Conservation (phyloP, 1,140 invertebrate species). For the Muscidifurax raptorellus region DNA sequence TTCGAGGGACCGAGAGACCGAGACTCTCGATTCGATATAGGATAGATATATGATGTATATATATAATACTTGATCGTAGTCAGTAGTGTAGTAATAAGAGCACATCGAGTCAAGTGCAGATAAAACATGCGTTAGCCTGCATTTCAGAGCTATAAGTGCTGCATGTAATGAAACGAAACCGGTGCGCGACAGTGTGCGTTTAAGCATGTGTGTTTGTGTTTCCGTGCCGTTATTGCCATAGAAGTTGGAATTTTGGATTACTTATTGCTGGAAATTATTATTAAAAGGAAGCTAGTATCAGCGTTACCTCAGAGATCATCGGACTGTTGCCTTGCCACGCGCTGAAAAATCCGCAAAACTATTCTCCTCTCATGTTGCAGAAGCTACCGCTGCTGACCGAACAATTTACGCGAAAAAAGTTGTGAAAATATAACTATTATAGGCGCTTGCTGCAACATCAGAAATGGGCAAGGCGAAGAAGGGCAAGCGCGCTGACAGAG, state of each 20-base stretch:
- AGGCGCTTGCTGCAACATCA: slow-evolving; percentile 49
- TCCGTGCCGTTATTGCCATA: too few relatives aligned
- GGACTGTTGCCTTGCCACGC: background rate
- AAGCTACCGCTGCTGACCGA: slow-evolving; percentile 53
- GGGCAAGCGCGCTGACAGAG: slow-evolving; percentile 79
- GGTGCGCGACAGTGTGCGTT: background rate
- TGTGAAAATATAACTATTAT: slow-evolving; percentile 44
- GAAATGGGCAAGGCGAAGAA: slow-evolving; percentile 84
- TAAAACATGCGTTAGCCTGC: background rate
- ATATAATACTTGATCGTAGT: too few relatives aligned
- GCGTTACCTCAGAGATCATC: too few relatives aligned
- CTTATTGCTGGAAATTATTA: too few relatives aligned
- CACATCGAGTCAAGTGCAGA: background rate
- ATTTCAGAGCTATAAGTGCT: background rate
- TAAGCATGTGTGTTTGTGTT: background rate
- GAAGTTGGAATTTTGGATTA: too few relatives aligned
- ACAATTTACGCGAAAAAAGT: slow-evolving; percentile 51
- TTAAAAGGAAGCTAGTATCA: too few relatives aligned
- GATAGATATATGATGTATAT: too few relatives aligned
- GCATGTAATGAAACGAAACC: background rate
- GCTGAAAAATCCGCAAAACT: slow-evolving; percentile 22
- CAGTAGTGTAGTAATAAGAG: background rate
- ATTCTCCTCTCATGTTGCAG: slow-evolving; percentile 58
- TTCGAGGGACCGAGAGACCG: too few relatives aligned
- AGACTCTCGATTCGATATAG: too few relatives aligned